Evolutionary conservation across 2,888 invertebrate species (phyloP).

Genomic region (Acanthosepion pharaonis): DNA sequence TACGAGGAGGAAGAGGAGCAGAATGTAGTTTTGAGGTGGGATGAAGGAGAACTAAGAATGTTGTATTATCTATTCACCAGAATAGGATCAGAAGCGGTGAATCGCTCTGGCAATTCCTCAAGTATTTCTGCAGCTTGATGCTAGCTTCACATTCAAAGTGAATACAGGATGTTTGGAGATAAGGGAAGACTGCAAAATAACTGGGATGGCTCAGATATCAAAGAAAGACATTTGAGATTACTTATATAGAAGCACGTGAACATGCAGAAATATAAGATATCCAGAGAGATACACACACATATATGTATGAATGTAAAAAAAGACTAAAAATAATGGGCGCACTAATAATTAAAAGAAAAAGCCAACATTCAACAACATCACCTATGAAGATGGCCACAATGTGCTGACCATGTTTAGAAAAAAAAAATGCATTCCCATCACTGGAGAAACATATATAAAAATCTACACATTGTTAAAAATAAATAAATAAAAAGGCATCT

Average conservation of each 20-base stretch:
- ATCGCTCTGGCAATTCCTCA: background rate
- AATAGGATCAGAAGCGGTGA: background rate
- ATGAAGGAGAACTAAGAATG: background rate
- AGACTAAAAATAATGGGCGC: too few species aligned
- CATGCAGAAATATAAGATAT: background rate
- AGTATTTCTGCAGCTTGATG: background rate
- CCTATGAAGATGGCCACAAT: too few species aligned
- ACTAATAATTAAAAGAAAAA: too few species aligned
- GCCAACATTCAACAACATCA: too few species aligned
- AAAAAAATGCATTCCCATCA: too few species aligned
- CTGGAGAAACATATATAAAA: too few species aligned
- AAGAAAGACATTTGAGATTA: background rate
- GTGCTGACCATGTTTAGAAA: too few species aligned
- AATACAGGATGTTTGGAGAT: background rate
- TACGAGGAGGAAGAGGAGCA: background rate
- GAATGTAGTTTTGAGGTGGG: background rate
- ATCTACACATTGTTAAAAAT: too few species aligned
- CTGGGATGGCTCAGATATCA: background rate
- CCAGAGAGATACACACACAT: background rate
- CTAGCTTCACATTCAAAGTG: background rate
- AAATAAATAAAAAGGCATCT: too few species aligned
- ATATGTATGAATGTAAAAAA: too few species aligned
- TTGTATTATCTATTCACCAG: background rate
- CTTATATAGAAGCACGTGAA: background rate
- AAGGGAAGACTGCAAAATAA: background rate